These are phyloP conservation scores for Andrena haemorrhoa DNA, from an alignment of 2,888 invertebrate genomes.

Conservation along the genomic window DNA sequence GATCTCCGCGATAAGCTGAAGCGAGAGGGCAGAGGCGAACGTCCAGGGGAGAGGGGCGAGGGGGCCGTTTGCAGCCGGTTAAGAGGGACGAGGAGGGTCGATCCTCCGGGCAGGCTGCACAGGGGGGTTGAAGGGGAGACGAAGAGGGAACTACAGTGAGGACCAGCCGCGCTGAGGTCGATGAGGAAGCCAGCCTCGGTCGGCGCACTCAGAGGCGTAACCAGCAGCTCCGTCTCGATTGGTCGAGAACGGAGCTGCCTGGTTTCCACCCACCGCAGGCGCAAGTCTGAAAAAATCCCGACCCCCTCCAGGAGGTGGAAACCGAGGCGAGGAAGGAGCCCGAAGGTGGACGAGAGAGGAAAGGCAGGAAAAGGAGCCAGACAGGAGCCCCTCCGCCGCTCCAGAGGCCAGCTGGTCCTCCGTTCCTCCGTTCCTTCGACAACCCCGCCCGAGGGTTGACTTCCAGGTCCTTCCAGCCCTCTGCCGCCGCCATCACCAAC, in stretches of 20 bases:
- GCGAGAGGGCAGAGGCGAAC: background rate
- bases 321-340: constrained; percentile 60
- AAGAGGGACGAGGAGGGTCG: constrained; percentile 24
- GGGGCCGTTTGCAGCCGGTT: background rate
- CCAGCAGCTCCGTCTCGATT: constrained; percentile 72
- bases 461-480: constrained; percentile 66
- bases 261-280: constrained; percentile 81
- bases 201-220: constrained; percentile 77
- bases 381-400: constrained; percentile 56
- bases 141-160: constrained; percentile 34
- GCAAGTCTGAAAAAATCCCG: constrained; percentile 71
- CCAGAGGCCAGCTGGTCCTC: constrained; percentile 49
- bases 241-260: constrained; percentile 71
- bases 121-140: constrained; percentile 27
- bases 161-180: constrained; percentile 56
- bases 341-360: constrained; percentile 66
- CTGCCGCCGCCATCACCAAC: constrained; percentile 69
- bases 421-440: constrained; percentile 41
- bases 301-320: constrained; percentile 67
- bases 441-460: constrained; percentile 75
- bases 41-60: background rate
- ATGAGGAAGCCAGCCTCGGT: constrained; percentile 72
- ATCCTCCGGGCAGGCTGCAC: constrained; percentile 21
- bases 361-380: constrained; percentile 54
- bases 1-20: background rate